Base-by-base conservation (phyloP, 2,888 invertebrate species). In the Piscicola geometra region DNA sequence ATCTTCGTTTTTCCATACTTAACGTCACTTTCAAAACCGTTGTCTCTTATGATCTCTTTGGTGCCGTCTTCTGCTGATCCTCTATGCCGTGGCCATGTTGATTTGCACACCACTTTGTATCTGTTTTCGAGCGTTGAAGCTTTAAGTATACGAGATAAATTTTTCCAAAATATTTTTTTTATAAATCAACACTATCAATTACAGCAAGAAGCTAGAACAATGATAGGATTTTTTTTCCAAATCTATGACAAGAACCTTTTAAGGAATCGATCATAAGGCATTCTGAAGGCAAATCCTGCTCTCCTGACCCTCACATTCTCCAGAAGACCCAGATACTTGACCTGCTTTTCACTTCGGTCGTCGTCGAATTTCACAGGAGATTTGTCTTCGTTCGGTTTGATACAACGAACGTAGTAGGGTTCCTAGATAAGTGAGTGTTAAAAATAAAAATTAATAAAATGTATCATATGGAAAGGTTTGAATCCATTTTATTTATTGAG, bases 371-470 rank as follows among this genome's bases (percentile, higher is more conserved):
- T 88, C 60, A 89, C 88, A 0, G 95, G 90, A 52, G 93, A 91
- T 87, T 98, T 98, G 75, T 92, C 89, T 82, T 96, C 94, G 86
- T 97, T 98, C 33, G 98, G 98, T 83, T 98, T 98, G 83, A 98
- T 91, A 86, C 98, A 98, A 76, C 98, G 90, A 79, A 98, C 93
- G 87, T 98, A 98, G 88, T 93, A 94, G 0, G 96, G 96, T 84
- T 94, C 94, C 88, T 86, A 78, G n/a, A n/a, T n/a, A n/a, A n/a
- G n/a, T n/a, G n/a, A 47, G 21, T 21, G 9, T 47, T 47, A 47
- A 15, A 47, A 47, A 15, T 47, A 47, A 47, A 47, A 47, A 15
- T 47, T 47, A 15, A 21, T 15, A 15, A 15, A 9, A 47, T 47
- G 21, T 47, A 47, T 47, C 50, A 47, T 47, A 15, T 47, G 50